phyloP scores from a whole-genome alignment of 1,140 invertebrate species.

The Diprion similis region DNA sequence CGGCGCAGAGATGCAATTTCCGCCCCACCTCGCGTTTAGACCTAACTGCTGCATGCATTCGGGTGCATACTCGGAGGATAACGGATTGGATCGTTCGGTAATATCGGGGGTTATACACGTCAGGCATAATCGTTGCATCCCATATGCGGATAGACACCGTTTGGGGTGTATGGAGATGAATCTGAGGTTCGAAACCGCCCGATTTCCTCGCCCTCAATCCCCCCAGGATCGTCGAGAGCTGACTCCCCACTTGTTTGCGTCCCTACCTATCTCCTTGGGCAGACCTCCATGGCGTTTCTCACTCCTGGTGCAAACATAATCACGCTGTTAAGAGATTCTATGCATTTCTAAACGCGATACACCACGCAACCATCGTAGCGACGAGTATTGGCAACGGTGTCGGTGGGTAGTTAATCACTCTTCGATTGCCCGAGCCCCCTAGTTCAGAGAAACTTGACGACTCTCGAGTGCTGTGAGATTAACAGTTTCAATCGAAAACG shows the following conservation, averaged over 20 bases:
- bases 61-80: constrained; percentile 33
- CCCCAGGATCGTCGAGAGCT: not conserved
- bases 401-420: too few species aligned
- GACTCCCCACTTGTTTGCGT: not conserved
- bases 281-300: not conserved
- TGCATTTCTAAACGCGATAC: too few species aligned
- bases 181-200: not conserved
- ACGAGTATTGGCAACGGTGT: too few species aligned
- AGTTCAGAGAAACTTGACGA: too few species aligned
- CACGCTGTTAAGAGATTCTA: not conserved
- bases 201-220: not conserved
- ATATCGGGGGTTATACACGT: constrained; percentile 34
- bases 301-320: not conserved
- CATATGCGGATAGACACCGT: constrained; percentile 22
- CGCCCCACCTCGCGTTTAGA: not conserved
- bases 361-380: too few species aligned
- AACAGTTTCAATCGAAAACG: too few species aligned
- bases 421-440: too few species aligned
- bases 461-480: too few species aligned
- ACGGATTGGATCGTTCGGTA: constrained; percentile 36
- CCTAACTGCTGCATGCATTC: constrained; percentile 27
- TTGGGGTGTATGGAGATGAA: constrained; percentile 5
- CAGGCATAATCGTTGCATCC: constrained; percentile 39
- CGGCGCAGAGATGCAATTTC: not conserved
- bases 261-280: not conserved